Evolutionary conservation across 30 jellyfish, hydroid and myxozoan genomes (phyloP), one percentile per base, ranked within the genome.

Genomic region (Calvadosia cruxmelitensis): DNA sequence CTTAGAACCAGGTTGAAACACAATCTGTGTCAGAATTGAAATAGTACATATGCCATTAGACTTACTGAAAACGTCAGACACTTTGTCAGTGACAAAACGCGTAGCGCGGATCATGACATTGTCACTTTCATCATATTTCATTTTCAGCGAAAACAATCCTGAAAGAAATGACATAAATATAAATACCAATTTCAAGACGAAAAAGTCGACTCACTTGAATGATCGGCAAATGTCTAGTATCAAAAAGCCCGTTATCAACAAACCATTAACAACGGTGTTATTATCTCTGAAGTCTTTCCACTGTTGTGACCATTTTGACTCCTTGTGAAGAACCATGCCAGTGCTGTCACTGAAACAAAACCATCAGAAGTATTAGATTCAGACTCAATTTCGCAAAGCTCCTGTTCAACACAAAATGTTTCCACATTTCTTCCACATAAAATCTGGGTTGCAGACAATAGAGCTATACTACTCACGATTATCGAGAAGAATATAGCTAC

Each of bases 211-310:
- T 12, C n/a, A n/a, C n/a, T n/a, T n/a, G n/a, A n/a, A n/a, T n/a
- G n/a, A n/a, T n/a, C n/a, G n/a, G n/a, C n/a, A n/a, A n/a, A n/a
- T n/a, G n/a, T n/a, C n/a, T n/a, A n/a, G n/a, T n/a, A n/a, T n/a
- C n/a, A n/a, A 42, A 20, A 42, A 5, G 57, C 10, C 57, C 10
- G 20, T 42, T 42, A 42, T 5, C 5, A 49, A 12, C 76, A 27
- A 29, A 86, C 96, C 96, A 51, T 76, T 86, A 25, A 86, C 96
- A 34, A 86, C 94, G 0, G 96, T 78, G 31, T 86, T 86, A 32
- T 86, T 86, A 68, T 86, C 96, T 65, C 81, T 77, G 80, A 86
- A 86, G 28, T 86, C 93, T 42, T 86, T 86, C 96, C 96, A 86
- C 65, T 86, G 96, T 48, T 86, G 92, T 31, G 76, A 78, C 96